Evolutionary conservation across 2,113 vertebrate genomes (phyloP).

Genomic region (Calyptomena viridis): DNA sequence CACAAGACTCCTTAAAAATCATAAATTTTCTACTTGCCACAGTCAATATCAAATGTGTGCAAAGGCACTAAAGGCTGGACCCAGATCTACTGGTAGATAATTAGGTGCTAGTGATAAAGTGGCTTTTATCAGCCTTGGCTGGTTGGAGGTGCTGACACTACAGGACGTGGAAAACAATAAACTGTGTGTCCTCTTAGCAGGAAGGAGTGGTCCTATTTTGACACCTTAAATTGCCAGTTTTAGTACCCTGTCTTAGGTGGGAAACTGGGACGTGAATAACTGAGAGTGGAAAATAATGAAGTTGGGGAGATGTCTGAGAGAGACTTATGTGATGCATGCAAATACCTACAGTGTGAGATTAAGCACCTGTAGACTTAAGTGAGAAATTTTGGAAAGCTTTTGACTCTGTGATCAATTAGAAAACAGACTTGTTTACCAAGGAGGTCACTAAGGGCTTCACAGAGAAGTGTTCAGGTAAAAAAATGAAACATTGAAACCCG

Average conservation of each 20-base stretch:
- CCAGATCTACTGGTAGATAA: not conserved
- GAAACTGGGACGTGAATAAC: not conserved
- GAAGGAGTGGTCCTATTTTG: not conserved
- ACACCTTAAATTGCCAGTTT: not conserved
- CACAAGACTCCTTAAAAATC: not conserved
- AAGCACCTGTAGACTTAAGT: not conserved
- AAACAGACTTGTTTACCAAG: not conserved
- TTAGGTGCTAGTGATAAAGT: not conserved
- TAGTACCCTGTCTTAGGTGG: not conserved
- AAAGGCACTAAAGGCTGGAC: not conserved
- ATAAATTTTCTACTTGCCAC: not conserved
- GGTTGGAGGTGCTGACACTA: not conserved
- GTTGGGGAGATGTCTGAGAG: not conserved
- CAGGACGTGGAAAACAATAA: constrained; percentile 29
- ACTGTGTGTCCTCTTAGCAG: not conserved
- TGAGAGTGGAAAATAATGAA: not conserved
- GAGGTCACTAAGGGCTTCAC: not conserved
- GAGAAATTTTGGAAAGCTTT: not conserved
- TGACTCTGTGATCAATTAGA: not conserved
- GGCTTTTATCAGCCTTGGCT: constrained; percentile 32
- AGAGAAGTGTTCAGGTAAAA: not conserved
- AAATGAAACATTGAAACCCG: not conserved
- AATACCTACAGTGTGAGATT: not conserved
- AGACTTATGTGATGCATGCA: not conserved
- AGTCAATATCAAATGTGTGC: not conserved